Percentiles rank a stretch among this genome's conserved stretches.
These are phyloP conservation scores for Lucilia sericata DNA, from an alignment of 1,140 invertebrate genomes.

Conservation along the genomic window DNA sequence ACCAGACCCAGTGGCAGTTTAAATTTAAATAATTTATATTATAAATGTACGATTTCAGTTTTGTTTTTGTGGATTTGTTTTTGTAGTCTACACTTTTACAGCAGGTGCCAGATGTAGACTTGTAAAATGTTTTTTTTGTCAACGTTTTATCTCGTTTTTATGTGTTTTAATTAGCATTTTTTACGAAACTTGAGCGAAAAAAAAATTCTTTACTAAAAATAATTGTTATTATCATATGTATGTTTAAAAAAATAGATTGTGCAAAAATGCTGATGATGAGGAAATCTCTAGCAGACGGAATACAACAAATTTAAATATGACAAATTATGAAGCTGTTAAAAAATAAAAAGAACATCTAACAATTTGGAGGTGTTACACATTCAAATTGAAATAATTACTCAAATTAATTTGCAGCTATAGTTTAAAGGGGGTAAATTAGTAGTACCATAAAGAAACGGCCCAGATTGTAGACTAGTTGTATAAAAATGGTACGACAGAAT, in stretches of 20 bases:
- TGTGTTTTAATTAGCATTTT: conserved; percentile 15
- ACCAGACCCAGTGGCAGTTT: not conserved
- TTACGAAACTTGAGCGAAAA: not conserved
- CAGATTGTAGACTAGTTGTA: too few species aligned
- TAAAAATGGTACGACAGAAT: too few species aligned
- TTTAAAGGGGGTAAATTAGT: not conserved
- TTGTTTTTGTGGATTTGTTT: too few species aligned
- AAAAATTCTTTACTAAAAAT: not conserved
- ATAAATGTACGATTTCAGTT: not conserved
- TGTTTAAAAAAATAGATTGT: not conserved
- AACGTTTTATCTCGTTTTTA: not conserved
- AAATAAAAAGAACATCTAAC: not conserved
- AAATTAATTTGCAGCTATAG: not conserved
- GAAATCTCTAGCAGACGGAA: not conserved
- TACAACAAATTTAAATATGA: not conserved
- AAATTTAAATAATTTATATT: not conserved
- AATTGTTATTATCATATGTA: not conserved
- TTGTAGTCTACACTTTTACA: not conserved
- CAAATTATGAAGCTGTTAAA: not conserved
- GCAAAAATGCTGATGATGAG: not conserved
- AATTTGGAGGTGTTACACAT: conserved; percentile 19
- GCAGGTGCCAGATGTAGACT: conserved; percentile 22
- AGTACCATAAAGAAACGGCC: too few species aligned
- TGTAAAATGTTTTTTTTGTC: not conserved
- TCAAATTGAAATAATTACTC: not conserved